These are phyloP conservation scores for Fundulus diaphanus DNA, from an alignment of 2,797 vertebrate genomes.

Conservation along the genomic window DNA sequence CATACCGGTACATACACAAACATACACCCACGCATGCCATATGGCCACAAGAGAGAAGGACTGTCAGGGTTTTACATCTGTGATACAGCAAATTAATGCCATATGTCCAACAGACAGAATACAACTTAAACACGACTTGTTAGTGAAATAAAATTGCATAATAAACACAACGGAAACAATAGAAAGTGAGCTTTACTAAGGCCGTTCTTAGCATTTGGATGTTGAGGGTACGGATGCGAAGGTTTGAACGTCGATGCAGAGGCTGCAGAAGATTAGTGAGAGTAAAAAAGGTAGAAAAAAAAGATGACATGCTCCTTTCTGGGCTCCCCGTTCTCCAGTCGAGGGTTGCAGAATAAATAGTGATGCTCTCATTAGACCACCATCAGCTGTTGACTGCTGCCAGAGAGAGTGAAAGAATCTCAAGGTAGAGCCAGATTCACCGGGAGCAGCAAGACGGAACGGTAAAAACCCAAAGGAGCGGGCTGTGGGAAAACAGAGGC, in stretches of 20 bases:
- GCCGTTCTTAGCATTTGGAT: background rate
- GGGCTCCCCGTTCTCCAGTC: slow-evolving; percentile 36
- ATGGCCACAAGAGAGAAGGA: slow-evolving; percentile 63
- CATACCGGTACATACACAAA: slow-evolving; percentile 50
- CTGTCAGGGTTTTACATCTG: slow-evolving; percentile 61
- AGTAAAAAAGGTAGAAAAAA: slow-evolving; percentile 27
- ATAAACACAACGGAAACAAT: slow-evolving; percentile 26
- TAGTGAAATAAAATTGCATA: slow-evolving; percentile 37
- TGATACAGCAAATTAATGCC: slow-evolving; percentile 64
- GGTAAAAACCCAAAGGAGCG: slow-evolving; percentile 33
- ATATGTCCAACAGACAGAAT: slow-evolving; percentile 64
- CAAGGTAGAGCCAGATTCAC: slow-evolving; percentile 62
- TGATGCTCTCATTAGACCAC: slow-evolving; percentile 66
- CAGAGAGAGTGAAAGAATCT: slow-evolving; percentile 47
- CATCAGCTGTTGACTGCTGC: slow-evolving; percentile 53
- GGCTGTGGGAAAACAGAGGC: slow-evolving; percentile 38
- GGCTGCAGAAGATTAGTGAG: slow-evolving; percentile 11
- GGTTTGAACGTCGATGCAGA: slow-evolving; percentile 3
- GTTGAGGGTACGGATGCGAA: background rate
- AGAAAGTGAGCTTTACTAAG: background rate
- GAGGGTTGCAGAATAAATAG: slow-evolving; percentile 55
- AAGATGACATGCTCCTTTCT: slow-evolving; percentile 37
- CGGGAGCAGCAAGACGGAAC: slow-evolving; percentile 46
- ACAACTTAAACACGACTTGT: slow-evolving; percentile 58
- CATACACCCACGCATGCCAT: slow-evolving; percentile 70